Conservation (phyloP, 1,140 invertebrate species). For the Papilio glaucus region DNA sequence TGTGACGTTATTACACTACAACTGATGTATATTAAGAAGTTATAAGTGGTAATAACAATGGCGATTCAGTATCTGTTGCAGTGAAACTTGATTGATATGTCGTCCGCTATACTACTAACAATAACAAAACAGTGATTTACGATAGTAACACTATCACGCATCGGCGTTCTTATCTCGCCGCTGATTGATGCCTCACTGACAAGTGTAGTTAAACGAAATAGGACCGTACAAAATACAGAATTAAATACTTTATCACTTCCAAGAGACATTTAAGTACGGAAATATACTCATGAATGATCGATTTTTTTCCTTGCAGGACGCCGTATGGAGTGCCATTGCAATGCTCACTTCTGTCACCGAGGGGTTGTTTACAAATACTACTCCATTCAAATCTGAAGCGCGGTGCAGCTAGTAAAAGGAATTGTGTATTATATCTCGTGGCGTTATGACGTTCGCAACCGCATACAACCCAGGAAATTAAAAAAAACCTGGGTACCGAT, state of each 20-base stretch:
- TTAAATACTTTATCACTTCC: slow-evolving; percentile 42
- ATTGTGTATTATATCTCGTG: slow-evolving; percentile 6
- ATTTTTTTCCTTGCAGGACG: background rate
- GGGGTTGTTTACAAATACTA: slow-evolving; percentile 20
- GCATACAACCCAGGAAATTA: slow-evolving; percentile 6
- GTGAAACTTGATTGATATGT: slow-evolving; percentile 60
- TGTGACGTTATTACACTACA: background rate
- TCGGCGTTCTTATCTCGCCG: slow-evolving; percentile 65
- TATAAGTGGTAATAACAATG: background rate
- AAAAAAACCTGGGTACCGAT: too few relatives aligned
- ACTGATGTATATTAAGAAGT: background rate
- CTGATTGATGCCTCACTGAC: slow-evolving; percentile 69
- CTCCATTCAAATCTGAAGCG: slow-evolving; percentile 22
- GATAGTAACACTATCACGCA: slow-evolving; percentile 62
- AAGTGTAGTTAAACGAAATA: slow-evolving; percentile 40
- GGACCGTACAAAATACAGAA: slow-evolving; percentile 39
- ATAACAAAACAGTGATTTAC: slow-evolving; percentile 71
- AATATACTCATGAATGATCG: slow-evolving; percentile 2
- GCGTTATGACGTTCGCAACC: background rate
- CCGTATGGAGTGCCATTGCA: background rate
- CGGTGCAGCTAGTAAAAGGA: background rate
- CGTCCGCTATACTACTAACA: slow-evolving; percentile 50
- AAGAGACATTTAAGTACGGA: background rate
- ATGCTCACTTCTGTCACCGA: background rate
- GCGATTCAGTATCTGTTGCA: slow-evolving; percentile 26